phyloP scores from a whole-genome alignment of 1,140 invertebrate species.

The Mamestra configurata region DNA sequence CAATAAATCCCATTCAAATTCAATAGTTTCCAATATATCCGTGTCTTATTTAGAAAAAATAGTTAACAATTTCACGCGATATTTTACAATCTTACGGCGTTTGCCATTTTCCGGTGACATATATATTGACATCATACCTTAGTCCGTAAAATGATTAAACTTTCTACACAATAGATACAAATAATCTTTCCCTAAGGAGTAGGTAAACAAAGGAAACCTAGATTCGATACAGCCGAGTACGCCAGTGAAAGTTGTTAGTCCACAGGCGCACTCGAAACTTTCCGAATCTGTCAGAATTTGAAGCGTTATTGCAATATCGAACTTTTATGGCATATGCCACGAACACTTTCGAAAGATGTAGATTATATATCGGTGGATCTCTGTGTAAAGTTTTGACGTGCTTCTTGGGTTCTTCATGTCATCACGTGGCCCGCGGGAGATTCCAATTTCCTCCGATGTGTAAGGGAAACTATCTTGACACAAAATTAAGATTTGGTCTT shows the following conservation, averaged over 20 bases:
- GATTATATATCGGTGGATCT: not conserved
- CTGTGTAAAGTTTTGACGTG: not conserved
- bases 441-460: too few species aligned
- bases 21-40: too few species aligned
- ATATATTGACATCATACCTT: too few species aligned
- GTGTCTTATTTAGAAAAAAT: too few species aligned
- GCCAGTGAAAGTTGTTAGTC: constrained; percentile 14
- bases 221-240: not conserved
- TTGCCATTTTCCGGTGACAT: too few species aligned
- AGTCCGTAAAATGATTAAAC: not conserved
- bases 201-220: not conserved
- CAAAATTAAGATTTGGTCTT: too few species aligned
- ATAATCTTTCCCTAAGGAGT: not conserved
- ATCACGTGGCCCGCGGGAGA: too few species aligned
- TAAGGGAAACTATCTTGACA: too few species aligned
- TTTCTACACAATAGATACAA: not conserved
- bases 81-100: too few species aligned
- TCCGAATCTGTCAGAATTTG: not conserved
- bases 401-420: not conserved
- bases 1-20: too few species aligned
- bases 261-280: not conserved
- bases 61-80: too few species aligned
- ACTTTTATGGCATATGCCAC: not conserved
- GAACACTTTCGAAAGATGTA: not conserved
- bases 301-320: not conserved